These are phyloP conservation scores for Cavia aperea DNA, from an alignment of 2,113 vertebrate genomes.

Conservation along the genomic window DNA sequence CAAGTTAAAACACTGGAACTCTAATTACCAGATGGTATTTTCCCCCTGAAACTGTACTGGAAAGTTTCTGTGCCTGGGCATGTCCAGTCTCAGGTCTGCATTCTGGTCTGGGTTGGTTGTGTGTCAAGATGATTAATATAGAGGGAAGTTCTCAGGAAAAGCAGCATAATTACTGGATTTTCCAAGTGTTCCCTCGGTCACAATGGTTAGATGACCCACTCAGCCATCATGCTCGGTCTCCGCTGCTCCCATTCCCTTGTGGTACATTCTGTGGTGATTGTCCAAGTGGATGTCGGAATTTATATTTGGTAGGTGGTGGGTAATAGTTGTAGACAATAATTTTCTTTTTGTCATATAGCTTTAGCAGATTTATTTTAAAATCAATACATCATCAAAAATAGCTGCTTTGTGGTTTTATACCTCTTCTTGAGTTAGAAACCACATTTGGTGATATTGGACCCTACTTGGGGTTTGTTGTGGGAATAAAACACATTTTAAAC, in stretches of 20 bases:
- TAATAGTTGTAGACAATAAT: not conserved
- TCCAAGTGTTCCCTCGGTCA: not conserved
- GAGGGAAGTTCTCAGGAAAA: not conserved
- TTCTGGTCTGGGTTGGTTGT: not conserved
- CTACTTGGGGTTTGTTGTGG: not conserved
- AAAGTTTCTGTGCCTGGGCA: not conserved
- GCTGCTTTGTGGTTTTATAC: not conserved
- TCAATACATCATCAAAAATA: conserved; percentile 18
- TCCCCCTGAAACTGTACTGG: not conserved
- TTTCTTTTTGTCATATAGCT: conserved; percentile 20
- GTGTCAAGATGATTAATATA: not conserved
- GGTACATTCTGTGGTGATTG: not conserved
- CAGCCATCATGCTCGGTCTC: not conserved
- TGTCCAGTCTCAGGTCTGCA: not conserved
- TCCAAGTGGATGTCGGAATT: not conserved
- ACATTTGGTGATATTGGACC: not conserved
- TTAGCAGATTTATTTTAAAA: conserved; percentile 38
- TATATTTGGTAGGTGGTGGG: not conserved
- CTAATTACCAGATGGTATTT: not conserved
- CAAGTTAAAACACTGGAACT: not conserved
- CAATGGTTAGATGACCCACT: not conserved
- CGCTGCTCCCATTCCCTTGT: not conserved
- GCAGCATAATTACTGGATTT: not conserved
- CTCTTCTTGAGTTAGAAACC: not conserved
- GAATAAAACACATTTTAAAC: conserved; percentile 28